These are phyloP conservation scores for Limnephilus rhombicus DNA, from an alignment of 2,888 invertebrate genomes.

Conservation along the genomic window DNA sequence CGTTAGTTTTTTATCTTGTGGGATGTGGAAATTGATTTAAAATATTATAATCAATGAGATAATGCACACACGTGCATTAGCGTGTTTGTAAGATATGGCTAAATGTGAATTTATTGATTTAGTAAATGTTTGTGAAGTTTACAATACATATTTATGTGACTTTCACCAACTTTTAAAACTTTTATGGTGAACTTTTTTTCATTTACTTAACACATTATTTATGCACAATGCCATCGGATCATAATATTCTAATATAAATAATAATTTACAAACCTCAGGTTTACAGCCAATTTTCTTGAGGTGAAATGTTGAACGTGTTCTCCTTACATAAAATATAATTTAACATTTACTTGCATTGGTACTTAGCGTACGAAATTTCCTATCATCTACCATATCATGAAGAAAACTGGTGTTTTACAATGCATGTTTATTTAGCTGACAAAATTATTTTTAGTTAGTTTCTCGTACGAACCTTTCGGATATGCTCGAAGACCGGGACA, in stretches of 20 bases:
- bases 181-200: not conserved
- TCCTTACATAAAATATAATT: not conserved
- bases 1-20: not conserved
- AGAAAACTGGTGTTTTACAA: not conserved
- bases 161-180: too few relatives aligned
- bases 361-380: too few relatives aligned
- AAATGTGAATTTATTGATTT: not conserved
- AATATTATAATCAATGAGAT: not conserved
- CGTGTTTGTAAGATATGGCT: too few relatives aligned
- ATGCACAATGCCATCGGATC: not conserved
- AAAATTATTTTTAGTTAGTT: not conserved
- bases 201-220: not conserved
- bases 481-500: conserved; percentile 48
- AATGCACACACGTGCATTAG: not conserved
- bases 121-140: not conserved
- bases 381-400: not conserved
- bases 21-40: not conserved
- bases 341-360: not conserved
- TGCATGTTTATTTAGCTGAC: not conserved
- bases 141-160: not conserved
- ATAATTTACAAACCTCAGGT: not conserved
- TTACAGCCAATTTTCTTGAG: not conserved
- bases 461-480: conserved; percentile 42
- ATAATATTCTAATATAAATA: not conserved
- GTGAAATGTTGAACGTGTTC: not conserved